Evolutionary conservation across 2,888 invertebrate species (phyloP).

Genomic region (Alentia gelatinosa): DNA sequence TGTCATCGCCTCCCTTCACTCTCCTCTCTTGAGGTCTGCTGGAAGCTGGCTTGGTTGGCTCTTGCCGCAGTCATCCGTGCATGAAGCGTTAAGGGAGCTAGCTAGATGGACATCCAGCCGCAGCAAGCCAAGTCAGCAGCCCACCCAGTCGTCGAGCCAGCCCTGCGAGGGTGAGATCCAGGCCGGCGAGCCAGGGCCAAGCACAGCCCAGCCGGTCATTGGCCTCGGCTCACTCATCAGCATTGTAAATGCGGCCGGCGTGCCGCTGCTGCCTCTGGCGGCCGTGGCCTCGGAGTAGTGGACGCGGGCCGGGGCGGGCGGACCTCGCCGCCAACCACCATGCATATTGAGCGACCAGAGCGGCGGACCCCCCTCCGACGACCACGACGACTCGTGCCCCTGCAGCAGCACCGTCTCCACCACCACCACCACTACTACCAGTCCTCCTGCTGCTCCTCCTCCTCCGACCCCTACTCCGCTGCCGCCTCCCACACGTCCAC

Average conservation of each 20-base stretch:
- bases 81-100: too few relatives aligned
- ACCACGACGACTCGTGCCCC: not conserved
- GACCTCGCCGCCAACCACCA: constrained; percentile 24
- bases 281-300: not conserved
- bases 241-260: constrained; percentile 50
- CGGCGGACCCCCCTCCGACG: not conserved
- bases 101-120: too few relatives aligned
- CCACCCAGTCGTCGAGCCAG: too few relatives aligned
- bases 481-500: not conserved
- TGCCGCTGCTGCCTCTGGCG: constrained; percentile 20
- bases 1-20: too few relatives aligned
- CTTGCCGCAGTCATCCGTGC: too few relatives aligned
- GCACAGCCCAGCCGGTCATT: not conserved
- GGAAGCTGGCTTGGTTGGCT: too few relatives aligned
- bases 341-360: constrained; percentile 31
- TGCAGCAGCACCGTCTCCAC: not conserved
- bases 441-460: not conserved
- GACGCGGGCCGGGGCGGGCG: not conserved
- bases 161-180: too few relatives aligned
- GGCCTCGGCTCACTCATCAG: constrained; percentile 45
- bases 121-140: too few relatives aligned
- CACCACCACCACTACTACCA: not conserved
- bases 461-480: not conserved
- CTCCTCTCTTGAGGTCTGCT: too few relatives aligned
- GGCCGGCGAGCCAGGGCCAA: not conserved